Evolutionary conservation across 2,797 vertebrate species (phyloP).

Genomic region (Numenius phaeopus): DNA sequence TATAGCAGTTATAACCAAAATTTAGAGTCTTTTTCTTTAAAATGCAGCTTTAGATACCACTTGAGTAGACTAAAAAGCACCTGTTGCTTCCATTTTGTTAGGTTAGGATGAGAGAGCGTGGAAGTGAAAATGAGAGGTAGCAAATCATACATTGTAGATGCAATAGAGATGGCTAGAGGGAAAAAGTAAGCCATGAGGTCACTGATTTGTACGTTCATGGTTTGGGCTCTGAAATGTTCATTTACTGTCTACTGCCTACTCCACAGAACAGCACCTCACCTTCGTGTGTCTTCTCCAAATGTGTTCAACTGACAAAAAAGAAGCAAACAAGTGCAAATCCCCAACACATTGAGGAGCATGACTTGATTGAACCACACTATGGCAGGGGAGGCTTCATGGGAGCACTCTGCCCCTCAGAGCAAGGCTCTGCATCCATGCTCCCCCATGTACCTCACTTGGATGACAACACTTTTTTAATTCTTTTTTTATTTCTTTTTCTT

Average conservation of each 20-base stretch:
- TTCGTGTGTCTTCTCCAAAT: not conserved
- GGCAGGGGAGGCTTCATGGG: not conserved
- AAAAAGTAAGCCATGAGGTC: not conserved
- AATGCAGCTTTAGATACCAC: not conserved
- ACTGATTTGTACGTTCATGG: not conserved
- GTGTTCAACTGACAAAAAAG: not conserved
- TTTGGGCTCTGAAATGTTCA: not conserved
- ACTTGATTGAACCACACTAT: not conserved
- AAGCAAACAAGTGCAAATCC: not conserved
- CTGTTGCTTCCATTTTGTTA: not conserved
- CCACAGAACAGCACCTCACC: not conserved
- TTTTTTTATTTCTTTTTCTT: not conserved
- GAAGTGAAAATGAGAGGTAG: not conserved
- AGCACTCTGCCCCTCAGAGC: not conserved
- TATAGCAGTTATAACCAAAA: not conserved
- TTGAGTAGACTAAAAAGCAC: not conserved
- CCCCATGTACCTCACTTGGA: rapidly evolving
- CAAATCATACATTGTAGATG: not conserved
- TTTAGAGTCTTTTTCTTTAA: not conserved
- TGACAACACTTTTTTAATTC: rapidly evolving
- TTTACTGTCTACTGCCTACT: not conserved
- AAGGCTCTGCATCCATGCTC: not conserved
- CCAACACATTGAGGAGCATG: not conserved
- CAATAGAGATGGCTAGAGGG: not conserved
- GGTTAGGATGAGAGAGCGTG: not conserved